Base-by-base conservation (phyloP, 2,797 vertebrate species). In the Limosa lapponica region DNA sequence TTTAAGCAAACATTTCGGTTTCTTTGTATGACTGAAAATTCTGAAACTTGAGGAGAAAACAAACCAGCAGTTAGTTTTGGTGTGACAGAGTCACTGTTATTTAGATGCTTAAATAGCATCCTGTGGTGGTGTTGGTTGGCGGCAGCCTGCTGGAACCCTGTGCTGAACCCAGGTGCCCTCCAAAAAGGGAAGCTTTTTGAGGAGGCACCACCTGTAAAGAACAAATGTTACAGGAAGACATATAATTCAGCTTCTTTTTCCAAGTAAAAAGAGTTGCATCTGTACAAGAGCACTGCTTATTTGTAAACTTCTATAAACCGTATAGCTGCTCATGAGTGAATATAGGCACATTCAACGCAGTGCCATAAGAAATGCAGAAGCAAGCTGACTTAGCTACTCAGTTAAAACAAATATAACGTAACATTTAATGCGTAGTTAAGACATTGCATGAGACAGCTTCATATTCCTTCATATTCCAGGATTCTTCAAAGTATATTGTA, bases 31-130 rank as follows among this genome's bases (percentile, higher is more conserved):
- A 87, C 85, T 77, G 82, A 91, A 88, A 81, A 46, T 75, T 89
- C 62, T 91, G 93, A 94, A 95, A 96, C 59, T 34, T 87, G 80
- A 92, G 91, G 48, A 90, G 83, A 89, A 94, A 95, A 69, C 54
- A 82, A 93, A 90, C 64, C 46, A 96, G 81, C 66, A 84, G 69
- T 91, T 95, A 93, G 66, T 43, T 87, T 66, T 34, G 5, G 77
- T 70, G 85, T 59, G 36, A 82, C 39, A 41, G 28, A 91, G 83
- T 41, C 73, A 89, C 95, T 93, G 67, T 82, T 92, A 95, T 94
- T 95, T 94, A 90, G 89, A 77, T 2, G 13, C 44, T 84, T 89
- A 95, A 94, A 96, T 95, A 96, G 87, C 25, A 69, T 70, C 48
- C 73, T 91, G 94, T 77, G 94, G 96, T 79, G 59, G 15, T 37